These are phyloP conservation scores for Meles meles DNA, from an alignment of 2,113 vertebrate genomes.

Conservation along the genomic window DNA sequence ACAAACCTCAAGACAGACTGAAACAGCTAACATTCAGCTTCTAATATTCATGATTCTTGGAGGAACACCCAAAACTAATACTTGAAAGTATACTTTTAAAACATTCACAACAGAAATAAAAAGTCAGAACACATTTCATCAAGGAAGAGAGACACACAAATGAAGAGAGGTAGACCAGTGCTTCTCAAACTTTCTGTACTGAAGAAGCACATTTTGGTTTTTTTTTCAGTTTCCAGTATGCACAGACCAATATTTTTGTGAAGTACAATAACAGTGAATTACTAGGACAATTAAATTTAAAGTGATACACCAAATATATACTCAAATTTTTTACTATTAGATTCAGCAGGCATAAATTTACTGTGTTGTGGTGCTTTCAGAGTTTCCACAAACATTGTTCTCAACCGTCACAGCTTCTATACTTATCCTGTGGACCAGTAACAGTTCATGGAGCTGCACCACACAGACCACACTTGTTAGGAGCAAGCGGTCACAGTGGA, in stretches of 20 bases:
- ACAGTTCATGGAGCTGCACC: background rate
- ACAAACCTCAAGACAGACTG: background rate
- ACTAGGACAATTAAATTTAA: background rate
- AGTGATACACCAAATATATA: background rate
- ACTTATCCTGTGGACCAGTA: background rate
- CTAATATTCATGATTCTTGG: background rate
- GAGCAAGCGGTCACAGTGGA: too few species aligned
- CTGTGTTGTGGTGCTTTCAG: background rate
- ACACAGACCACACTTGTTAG: background rate
- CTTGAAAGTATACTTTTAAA: background rate
- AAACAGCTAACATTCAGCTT: background rate
- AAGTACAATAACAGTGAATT: background rate
- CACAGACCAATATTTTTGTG: background rate
- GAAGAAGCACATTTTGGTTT: background rate
- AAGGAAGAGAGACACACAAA: background rate
- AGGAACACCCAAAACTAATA: background rate
- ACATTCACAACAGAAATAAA: background rate
- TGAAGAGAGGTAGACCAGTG: background rate
- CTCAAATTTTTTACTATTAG: background rate
- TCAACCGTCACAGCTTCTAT: background rate
- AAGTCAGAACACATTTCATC: background rate
- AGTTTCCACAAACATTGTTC: background rate
- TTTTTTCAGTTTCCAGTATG: background rate
- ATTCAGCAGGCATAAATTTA: background rate
- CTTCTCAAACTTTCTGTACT: background rate